Percentiles rank a stretch among this genome's conserved stretches.
Evolutionary conservation across 2,888 invertebrate genomes (phyloP).

Genomic region (Caenorhabditis macrosperma): DNA sequence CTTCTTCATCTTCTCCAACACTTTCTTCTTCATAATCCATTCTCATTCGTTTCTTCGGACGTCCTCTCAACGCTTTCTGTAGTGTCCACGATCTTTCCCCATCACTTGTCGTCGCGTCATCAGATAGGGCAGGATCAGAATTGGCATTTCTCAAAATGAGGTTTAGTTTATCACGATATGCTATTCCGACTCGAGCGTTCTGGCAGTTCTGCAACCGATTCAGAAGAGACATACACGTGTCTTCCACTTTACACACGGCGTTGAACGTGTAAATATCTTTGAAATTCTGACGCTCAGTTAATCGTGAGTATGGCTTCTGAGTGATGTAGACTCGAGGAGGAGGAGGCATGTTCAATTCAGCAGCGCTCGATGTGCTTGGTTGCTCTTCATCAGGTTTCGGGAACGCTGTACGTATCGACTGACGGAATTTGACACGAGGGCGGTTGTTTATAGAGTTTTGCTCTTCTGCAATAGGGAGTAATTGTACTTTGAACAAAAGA

Average conservation of each 20-base stretch:
- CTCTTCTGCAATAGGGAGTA: background rate
- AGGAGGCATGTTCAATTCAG: background rate
- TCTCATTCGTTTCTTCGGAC: slow-evolving; percentile 23
- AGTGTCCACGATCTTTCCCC: slow-evolving; percentile 40
- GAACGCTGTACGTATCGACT: slow-evolving; percentile 13
- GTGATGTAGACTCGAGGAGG: slow-evolving; percentile 14
- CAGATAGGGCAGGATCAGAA: slow-evolving; percentile 27
- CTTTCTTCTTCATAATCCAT: background rate
- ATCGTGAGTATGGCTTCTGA: slow-evolving; percentile 14
- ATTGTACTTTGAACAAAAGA: background rate
- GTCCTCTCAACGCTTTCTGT: slow-evolving; percentile 26
- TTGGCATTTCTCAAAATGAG: slow-evolving; percentile 26
- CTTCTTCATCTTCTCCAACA: slow-evolving; percentile 15
- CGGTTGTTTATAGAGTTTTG: background rate
- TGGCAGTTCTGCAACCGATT: slow-evolving; percentile 50
- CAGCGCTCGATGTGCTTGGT: background rate
- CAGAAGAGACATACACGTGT: slow-evolving; percentile 28
- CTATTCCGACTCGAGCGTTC: slow-evolving; percentile 27
- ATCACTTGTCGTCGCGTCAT: slow-evolving; percentile 7
- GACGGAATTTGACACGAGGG: slow-evolving; percentile 1
- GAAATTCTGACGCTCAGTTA: slow-evolving; percentile 51
- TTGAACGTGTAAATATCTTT: slow-evolving; percentile 55
- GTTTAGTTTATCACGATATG: slow-evolving; percentile 47
- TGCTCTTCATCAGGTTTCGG: slow-evolving; percentile 7
- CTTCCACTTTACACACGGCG: slow-evolving; percentile 55